Percentiles rank a stretch among this genome's conserved stretches.
These are phyloP conservation scores for Dipus sagitta DNA, from an alignment of 2,797 vertebrate species.

Conservation along the genomic window DNA sequence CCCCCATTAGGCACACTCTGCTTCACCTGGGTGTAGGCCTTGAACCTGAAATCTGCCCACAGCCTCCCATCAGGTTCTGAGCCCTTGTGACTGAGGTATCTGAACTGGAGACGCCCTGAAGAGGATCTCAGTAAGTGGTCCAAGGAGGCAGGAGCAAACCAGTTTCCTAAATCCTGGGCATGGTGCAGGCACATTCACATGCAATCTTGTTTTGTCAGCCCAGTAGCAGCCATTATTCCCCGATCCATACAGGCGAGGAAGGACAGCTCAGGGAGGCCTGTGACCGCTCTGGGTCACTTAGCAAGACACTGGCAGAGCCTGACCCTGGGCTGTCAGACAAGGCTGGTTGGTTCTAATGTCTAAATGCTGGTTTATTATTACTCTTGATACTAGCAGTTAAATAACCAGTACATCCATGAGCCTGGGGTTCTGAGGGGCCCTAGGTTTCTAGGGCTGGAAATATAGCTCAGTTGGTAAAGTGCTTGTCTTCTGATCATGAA, in stretches of 20 bases:
- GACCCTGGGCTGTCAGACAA: not conserved
- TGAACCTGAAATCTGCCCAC: not conserved
- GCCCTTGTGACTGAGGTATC: accelerated
- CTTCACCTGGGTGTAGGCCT: not conserved
- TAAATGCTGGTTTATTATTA: not conserved
- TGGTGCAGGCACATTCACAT: accelerated
- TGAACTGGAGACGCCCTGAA: not conserved
- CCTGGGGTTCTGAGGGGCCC: not conserved
- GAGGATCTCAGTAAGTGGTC: not conserved
- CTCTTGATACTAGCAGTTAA: not conserved
- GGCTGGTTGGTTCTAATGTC: not conserved
- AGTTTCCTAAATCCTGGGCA: too few relatives aligned
- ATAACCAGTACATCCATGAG: not conserved
- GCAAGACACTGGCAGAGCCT: accelerated
- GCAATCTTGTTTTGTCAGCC: accelerated
- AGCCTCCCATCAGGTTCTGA: not conserved
- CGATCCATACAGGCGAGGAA: not conserved
- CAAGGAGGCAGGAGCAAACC: too few relatives aligned
- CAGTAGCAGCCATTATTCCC: not conserved
- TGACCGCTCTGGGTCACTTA: not conserved
- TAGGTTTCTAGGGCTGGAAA: too few relatives aligned
- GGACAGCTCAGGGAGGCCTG: not conserved
- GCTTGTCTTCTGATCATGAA: too few relatives aligned
- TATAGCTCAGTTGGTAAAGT: too few relatives aligned
- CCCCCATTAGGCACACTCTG: accelerated